Evolutionary conservation across 2,888 invertebrate genomes (phyloP), one percentile per base, ranked within the genome.

Genomic region (Hyposoter dolosus): DNA sequence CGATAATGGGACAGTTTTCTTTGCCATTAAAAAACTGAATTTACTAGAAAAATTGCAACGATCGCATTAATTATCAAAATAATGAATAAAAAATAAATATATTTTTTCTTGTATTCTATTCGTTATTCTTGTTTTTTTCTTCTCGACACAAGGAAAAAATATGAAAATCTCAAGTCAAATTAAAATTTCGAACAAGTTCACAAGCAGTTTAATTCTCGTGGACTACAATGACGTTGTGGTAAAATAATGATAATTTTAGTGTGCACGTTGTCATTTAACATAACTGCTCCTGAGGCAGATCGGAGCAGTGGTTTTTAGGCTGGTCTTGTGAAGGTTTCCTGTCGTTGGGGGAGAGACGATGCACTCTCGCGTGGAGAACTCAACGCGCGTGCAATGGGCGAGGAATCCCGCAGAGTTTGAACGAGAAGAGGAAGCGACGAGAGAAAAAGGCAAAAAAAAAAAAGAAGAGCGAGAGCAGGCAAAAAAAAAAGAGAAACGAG

Each of bases 341-440:
- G 71, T 76, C 65, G 80, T 45, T 76, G 53, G 17, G 32, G 23
- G 7, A 43, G 17, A 19, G 65, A 76, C 72, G 56, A 80, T 76
- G 85, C 87, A 68, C 81, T 81, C 84, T 83, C 65, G 86, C 79
- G 87, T 80, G 86, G 84, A 80, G 79, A 76, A 56, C 19, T 35
- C 60, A 63, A 75, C 71, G 80, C 82, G 65, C 74, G 72, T 43
- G 71, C 71, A 68, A 81, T 45, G 56, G 66, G 68, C 75, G 86
- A 71, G 74, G 35, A 60, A 53, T 15, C 32, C 23, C 53, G 81
- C 76, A 40, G 72, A 19, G 76, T 50, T 68, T 45, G 82, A 68
- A 74, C n/a, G 28, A 84, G 75, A 71, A 68, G 60, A 60, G 50
- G 60, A 60, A 60, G 35, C 32, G 45, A 47, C 19, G 50, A 53